Percentiles rank a stretch among this genome's conserved stretches.
Evolutionary conservation across 2,888 invertebrate species (phyloP).

Genomic region (Volucella zonaria): DNA sequence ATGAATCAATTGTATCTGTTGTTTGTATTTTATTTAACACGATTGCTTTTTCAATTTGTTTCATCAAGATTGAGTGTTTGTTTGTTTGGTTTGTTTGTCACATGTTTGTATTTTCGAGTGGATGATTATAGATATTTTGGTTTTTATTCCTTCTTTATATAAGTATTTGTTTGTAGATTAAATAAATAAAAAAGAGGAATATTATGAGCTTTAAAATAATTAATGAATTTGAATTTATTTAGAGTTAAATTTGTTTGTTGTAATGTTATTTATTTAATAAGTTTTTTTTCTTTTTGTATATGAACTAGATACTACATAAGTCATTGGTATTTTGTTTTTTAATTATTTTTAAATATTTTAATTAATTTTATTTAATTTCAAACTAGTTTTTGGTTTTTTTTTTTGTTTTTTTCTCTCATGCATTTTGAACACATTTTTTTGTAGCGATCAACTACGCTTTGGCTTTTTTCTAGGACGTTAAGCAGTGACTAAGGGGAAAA

Average conservation of each 20-base stretch:
- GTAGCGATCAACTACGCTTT: constrained; percentile 67
- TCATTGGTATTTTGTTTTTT: background rate
- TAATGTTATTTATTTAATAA: constrained; percentile 27
- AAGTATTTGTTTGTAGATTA: constrained; percentile 8
- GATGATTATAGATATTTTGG: constrained; percentile 47
- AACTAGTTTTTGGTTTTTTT: constrained; percentile 33
- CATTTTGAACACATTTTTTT: constrained; percentile 73
- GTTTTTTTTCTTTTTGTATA: constrained; percentile 48
- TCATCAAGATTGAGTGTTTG: constrained; percentile 70
- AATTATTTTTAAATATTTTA: constrained; percentile 45
- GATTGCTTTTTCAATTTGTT: constrained; percentile 72
- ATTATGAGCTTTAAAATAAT: constrained; percentile 57
- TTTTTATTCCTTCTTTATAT: constrained; percentile 14
- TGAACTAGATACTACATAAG: constrained; percentile 54
- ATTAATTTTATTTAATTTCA: constrained; percentile 30
- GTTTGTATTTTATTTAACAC: constrained; percentile 61
- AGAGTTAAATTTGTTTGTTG: constrained; percentile 2
- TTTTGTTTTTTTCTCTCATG: constrained; percentile 52
- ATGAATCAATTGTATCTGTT: constrained; percentile 59
- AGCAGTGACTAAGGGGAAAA: constrained; percentile 55
- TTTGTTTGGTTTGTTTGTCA: constrained; percentile 51
- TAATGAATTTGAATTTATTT: constrained; percentile 28
- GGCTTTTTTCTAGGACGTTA: constrained; percentile 71
- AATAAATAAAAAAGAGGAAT: constrained; percentile 16
- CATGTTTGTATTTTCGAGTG: constrained; percentile 68